Base-by-base conservation (phyloP, 1,140 invertebrate species). In the Plutomurus gul region DNA sequence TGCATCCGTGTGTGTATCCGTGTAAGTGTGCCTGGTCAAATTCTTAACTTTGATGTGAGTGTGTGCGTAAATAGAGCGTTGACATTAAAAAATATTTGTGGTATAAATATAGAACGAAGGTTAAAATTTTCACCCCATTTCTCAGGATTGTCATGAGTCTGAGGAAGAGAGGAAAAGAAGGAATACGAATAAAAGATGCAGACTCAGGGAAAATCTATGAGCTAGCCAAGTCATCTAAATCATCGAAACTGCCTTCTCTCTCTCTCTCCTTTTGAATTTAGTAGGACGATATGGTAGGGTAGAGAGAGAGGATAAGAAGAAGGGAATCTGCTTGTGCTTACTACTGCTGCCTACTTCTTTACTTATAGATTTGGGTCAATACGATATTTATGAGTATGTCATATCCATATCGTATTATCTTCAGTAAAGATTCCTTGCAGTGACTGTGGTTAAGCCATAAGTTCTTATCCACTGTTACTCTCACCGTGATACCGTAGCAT, bases 341-440 rank as follows among this genome's bases (percentile, higher is more conserved):
- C n/a, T n/a, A 33, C 56, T 65, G 56, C 25, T 36, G 20, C n/a
- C 36, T 65, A 25, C 56, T 65, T 56, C 51, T 56, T 56, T 56
- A 56, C 51, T 56, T 65, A 65, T 65, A 65, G 56, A 65, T 65
- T 65, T 65, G 36, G 56, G 56, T 65, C 56, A 65, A 65, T 65
- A 65, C 36, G n/a, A n/a, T 65, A 65, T 33, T 43, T 43, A 43
- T 43, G n/a, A 1, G 10, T 13, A n/a, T 13, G 7, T 43, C 39
- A 43, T 43, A 43, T 43, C 2, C 39, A 43, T 43, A 43, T 43
- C 39, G n/a, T 43, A 43, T n/a, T 43, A 43, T n/a, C 11, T 43
- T 43, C 7, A 43, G 7, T 10, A n/a, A 43, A n/a, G 2, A 43
- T n/a, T 43, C 39, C 11, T 43, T 43, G 39, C 39, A 65, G 36